Conservation (phyloP, 1,140 invertebrate species). For the Gryllus bimaculatus region DNA sequence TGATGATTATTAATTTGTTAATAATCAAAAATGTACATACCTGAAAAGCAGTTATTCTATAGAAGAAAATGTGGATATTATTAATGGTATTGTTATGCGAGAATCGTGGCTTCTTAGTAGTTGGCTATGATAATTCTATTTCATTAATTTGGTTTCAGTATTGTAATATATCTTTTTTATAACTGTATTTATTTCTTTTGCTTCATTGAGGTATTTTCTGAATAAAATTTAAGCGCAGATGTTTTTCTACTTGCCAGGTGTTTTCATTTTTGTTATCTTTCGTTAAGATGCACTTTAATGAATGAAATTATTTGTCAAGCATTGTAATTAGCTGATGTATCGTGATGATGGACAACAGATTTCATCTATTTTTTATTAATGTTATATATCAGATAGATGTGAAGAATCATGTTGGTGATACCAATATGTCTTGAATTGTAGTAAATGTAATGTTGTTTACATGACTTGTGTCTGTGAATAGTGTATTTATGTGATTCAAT, state of each 20-base stretch:
- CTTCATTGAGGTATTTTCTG: no score
- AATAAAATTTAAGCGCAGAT: no score
- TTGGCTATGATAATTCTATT: no score
- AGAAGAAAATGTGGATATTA: no score
- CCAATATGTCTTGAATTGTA: background rate
- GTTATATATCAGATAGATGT: background rate
- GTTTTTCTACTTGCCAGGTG: no score
- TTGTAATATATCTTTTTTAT: no score
- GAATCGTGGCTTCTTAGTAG: no score
- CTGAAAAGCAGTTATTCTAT: background rate
- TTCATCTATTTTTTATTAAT: conserved; percentile 2
- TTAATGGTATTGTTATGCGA: no score
- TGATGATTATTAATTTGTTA: background rate
- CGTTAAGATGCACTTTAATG: no score
- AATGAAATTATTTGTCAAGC: background rate
- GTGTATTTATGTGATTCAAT: background rate
- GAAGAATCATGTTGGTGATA: background rate
- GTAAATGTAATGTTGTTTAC: background rate
- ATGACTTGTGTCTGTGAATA: background rate
- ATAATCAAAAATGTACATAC: background rate
- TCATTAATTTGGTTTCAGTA: no score
- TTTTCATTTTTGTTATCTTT: no score
- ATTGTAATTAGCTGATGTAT: background rate
- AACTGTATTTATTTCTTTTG: no score
- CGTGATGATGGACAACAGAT: background rate